phyloP scores from a whole-genome alignment of 2,888 invertebrate species.

The Parthenolecanium corni region DNA sequence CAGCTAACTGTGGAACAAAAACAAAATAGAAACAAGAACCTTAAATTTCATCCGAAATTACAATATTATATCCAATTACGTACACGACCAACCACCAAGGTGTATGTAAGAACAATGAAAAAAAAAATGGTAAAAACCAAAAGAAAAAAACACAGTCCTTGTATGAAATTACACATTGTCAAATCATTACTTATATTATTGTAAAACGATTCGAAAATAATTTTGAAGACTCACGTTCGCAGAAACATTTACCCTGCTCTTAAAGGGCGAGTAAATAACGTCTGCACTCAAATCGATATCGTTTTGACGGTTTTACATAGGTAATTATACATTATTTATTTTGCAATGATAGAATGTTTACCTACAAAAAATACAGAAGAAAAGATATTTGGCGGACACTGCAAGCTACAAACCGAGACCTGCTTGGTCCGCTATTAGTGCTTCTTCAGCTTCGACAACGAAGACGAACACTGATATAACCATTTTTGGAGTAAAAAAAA shows the following conservation, averaged over 20 bases:
- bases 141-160: neutral
- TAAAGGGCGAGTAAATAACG: neutral
- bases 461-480: neutral
- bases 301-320: neutral
- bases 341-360: neutral
- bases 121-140: neutral
- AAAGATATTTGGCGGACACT: neutral
- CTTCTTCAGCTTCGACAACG: no score
- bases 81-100: neutral
- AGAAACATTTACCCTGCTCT: neutral
- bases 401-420: no score
- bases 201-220: constrained; percentile 14
- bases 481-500: constrained; percentile 1
- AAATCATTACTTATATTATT: no score
- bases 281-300: neutral
- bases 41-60: neutral
- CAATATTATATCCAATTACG: neutral
- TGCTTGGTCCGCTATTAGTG: no score
- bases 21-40: neutral
- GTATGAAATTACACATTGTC: no score
- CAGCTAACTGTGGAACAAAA: constrained; percentile 62
- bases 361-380: constrained; percentile 24
- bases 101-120: neutral
- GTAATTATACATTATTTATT: neutral
- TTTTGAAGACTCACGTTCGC: constrained; percentile 16